phyloP scores from a whole-genome alignment of 1,140 invertebrate species.

The Nylanderia fulva region DNA sequence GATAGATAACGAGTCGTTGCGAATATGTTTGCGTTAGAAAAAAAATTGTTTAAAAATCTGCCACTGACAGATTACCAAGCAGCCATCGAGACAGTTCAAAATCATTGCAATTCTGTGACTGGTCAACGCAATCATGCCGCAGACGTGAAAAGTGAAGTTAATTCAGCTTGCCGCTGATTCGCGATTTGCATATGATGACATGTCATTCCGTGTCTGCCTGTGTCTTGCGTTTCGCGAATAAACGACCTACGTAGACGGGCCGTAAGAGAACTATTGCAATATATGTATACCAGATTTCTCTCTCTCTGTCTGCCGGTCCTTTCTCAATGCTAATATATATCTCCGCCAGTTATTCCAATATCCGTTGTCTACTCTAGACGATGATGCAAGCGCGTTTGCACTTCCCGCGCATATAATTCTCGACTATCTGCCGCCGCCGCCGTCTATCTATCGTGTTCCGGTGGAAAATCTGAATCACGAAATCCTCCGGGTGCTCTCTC shows the following conservation, averaged over 20 bases:
- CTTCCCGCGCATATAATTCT: constrained; percentile 31
- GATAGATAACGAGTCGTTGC: too few species aligned
- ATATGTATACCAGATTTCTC: too few species aligned
- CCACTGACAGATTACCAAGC: too few species aligned
- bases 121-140: too few species aligned
- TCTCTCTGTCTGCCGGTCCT: constrained; percentile 19
- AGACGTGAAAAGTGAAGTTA: too few species aligned
- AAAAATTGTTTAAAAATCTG: too few species aligned
- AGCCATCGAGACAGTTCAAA: too few species aligned
- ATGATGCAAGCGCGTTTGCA: constrained; percentile 50
- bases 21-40: too few species aligned
- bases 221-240: neutral
- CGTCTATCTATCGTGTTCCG: constrained; percentile 47
- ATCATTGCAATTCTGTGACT: too few species aligned
- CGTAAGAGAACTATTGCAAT: constrained; percentile 15
- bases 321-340: constrained; percentile 48
- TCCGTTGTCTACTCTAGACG: constrained; percentile 53
- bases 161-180: too few species aligned
- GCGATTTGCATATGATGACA: too few species aligned
- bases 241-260: neutral
- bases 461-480: constrained; percentile 57
- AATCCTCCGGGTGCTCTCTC: constrained; percentile 48
- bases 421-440: constrained; percentile 35
- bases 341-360: constrained; percentile 54
- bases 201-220: too few species aligned